phyloP scores from a whole-genome alignment of 1,140 invertebrate genomes.

The Neodiprion fabricii region DNA sequence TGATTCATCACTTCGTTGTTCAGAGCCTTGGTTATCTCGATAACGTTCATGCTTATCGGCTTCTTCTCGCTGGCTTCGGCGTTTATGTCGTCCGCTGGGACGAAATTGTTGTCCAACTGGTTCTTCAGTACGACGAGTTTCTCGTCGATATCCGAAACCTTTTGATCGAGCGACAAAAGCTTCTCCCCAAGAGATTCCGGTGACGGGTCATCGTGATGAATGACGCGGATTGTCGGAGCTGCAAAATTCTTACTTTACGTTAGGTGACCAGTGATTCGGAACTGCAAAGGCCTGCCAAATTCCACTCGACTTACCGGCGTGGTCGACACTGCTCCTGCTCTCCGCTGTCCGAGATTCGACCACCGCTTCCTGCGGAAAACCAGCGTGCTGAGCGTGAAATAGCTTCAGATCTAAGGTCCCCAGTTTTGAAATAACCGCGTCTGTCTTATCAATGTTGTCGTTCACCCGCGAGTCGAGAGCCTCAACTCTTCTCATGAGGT shows the following conservation, averaged over 20 bases:
- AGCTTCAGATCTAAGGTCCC: slow-evolving; percentile 75
- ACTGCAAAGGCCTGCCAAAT: neutral
- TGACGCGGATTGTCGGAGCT: slow-evolving; percentile 51
- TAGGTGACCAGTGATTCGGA: slow-evolving; percentile 12
- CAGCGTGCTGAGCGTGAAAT: slow-evolving; percentile 62
- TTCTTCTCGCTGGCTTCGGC: slow-evolving; percentile 86
- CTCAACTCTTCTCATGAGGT: slow-evolving; percentile 83
- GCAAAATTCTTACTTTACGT: slow-evolving; percentile 18
- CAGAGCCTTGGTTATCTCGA: slow-evolving; percentile 80
- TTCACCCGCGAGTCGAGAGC: slow-evolving; percentile 78
- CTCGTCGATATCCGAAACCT: slow-evolving; percentile 80
- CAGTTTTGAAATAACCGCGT: slow-evolving; percentile 78
- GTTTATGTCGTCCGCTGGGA: slow-evolving; percentile 80
- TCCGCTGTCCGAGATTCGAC: slow-evolving; percentile 40
- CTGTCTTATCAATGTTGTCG: slow-evolving; percentile 84
- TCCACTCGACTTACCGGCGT: slow-evolving; percentile 29
- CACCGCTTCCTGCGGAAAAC: slow-evolving; percentile 38
- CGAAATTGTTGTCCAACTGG: slow-evolving; percentile 81
- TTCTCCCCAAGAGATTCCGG: slow-evolving; percentile 50
- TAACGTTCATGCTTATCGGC: slow-evolving; percentile 78
- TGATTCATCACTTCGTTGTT: slow-evolving; percentile 79
- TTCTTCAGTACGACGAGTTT: slow-evolving; percentile 80
- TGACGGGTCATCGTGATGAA: slow-evolving; percentile 44
- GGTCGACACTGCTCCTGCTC: slow-evolving; percentile 39
- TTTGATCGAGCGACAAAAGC: slow-evolving; percentile 76